phyloP scores from a whole-genome alignment of 2,797 vertebrate genomes.

The Spondyliosoma cantharus region DNA sequence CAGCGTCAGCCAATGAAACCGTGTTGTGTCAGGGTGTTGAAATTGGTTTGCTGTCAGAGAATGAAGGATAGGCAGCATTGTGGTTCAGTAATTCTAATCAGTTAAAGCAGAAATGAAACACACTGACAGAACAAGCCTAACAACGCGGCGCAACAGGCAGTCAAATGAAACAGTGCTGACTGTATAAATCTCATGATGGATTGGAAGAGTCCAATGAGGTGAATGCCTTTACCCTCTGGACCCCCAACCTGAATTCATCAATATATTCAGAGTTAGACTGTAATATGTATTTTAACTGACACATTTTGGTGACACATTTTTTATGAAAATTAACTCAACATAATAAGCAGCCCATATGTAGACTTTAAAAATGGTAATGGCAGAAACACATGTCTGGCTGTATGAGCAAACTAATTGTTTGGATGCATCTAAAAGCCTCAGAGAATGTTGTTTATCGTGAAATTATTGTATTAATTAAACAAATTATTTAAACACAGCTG shows the following conservation, averaged over 20 bases:
- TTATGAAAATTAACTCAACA: background rate
- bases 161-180: background rate
- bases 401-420: background rate
- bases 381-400: background rate
- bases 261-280: background rate
- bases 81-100: constrained; percentile 33
- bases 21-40: background rate
- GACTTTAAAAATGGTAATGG: background rate
- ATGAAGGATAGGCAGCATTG: constrained; percentile 23
- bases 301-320: background rate
- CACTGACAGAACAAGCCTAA: background rate
- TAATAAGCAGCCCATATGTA: background rate
- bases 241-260: background rate
- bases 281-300: background rate
- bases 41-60: constrained; percentile 39
- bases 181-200: background rate
- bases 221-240: background rate
- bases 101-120: constrained; percentile 29
- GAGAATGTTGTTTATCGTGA: background rate
- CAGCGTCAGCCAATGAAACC: background rate
- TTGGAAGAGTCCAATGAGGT: background rate
- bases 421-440: background rate
- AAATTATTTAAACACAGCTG: background rate
- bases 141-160: background rate
- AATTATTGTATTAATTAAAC: background rate